phyloP scores from a whole-genome alignment of 2,113 vertebrate genomes.

The Phrynosoma blainvillii region DNA sequence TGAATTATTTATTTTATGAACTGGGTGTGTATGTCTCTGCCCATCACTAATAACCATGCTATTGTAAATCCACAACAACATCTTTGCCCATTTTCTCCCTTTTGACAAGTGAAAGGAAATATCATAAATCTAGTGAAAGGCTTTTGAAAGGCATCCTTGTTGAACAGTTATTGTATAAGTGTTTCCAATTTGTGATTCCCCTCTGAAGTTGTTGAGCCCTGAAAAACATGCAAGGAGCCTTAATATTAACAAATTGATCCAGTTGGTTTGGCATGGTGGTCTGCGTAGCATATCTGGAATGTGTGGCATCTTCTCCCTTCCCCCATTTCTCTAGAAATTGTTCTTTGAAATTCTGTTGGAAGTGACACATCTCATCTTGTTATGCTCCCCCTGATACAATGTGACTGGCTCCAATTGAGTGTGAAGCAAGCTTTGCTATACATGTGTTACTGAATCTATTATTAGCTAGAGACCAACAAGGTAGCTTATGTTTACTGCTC shows the following conservation, averaged over 20 bases:
- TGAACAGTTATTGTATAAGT: background rate
- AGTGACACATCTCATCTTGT: constrained; percentile 25
- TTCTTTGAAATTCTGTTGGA: constrained; percentile 33
- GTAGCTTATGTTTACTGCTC: background rate
- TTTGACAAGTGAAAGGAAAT: background rate
- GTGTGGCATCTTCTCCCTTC: constrained; percentile 1
- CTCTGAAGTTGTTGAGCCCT: background rate
- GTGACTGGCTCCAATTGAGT: constrained; percentile 45
- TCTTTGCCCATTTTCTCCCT: background rate
- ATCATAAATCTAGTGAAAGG: too few species aligned
- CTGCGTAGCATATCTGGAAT: background rate
- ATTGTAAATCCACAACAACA: background rate
- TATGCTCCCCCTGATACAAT: constrained; percentile 13
- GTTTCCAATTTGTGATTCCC: background rate
- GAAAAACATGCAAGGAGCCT: background rate
- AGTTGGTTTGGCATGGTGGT: background rate
- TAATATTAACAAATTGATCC: background rate
- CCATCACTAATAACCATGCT: background rate
- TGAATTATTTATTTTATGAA: background rate
- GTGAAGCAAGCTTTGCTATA: constrained; percentile 38
- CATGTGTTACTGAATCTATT: background rate
- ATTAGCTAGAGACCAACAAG: constrained; percentile 29
- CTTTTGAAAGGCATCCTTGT: background rate
- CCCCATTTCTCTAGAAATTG: background rate
- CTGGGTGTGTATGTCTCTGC: background rate